These are phyloP conservation scores for Chaetorhynchus papuensis DNA, from an alignment of 2,113 vertebrate genomes.

Conservation along the genomic window DNA sequence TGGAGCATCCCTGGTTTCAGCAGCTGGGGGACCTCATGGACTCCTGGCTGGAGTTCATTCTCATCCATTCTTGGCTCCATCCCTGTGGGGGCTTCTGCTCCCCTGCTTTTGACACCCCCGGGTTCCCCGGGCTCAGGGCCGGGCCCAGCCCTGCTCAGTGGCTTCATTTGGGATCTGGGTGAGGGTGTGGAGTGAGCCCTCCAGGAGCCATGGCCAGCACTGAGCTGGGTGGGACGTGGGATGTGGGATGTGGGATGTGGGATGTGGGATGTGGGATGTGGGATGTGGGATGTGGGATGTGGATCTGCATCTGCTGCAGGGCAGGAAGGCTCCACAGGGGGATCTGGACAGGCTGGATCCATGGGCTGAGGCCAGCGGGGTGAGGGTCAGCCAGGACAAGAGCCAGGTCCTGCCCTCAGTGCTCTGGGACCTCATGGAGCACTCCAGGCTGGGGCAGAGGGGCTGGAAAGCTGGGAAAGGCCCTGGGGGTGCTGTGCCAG, in stretches of 20 bases:
- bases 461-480: background rate
- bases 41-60: background rate
- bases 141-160: background rate
- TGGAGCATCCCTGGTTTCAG: accelerated
- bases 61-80: background rate
- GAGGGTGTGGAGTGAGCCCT: background rate
- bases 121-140: background rate
- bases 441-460: background rate
- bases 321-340: background rate
- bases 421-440: background rate
- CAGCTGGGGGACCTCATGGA: accelerated
- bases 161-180: background rate
- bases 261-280: too few relatives aligned
- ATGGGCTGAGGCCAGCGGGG: background rate
- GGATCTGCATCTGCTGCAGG: background rate
- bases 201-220: background rate
- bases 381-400: background rate
- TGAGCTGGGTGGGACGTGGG: background rate
- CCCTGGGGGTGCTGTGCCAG: background rate
- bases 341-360: background rate
- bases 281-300: too few relatives aligned
- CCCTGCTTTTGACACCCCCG: accelerated
- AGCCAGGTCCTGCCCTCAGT: background rate
- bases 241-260: background rate
- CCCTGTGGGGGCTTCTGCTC: background rate